phyloP scores from a whole-genome alignment of 2,113 vertebrate genomes.

The Poeciliopsis turrubarensis region DNA sequence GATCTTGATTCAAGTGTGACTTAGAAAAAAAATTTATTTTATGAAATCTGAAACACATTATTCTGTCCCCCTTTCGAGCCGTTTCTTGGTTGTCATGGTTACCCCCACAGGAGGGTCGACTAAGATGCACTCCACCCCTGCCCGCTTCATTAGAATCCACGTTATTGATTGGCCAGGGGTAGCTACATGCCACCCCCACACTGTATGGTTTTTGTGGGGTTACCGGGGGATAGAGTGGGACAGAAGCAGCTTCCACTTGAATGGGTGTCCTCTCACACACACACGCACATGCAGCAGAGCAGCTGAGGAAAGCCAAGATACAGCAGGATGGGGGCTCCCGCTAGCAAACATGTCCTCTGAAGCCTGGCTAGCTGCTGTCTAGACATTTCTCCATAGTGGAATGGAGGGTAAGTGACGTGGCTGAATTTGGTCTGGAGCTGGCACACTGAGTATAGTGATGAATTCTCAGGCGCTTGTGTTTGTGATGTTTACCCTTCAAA shows the following conservation, averaged over 20 bases:
- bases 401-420: conserved; percentile 55
- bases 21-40: not conserved
- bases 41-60: conserved; percentile 26
- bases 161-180: conserved; percentile 57
- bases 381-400: conserved; percentile 6
- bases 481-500: conserved; percentile 37
- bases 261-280: conserved; percentile 33
- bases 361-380: conserved; percentile 13
- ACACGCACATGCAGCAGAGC: conserved; percentile 38
- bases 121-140: conserved; percentile 35
- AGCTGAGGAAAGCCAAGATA: conserved; percentile 4
- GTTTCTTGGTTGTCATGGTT: conserved; percentile 72
- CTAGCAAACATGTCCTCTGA: conserved; percentile 20
- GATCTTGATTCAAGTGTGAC: not conserved
- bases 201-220: conserved; percentile 36
- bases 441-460: conserved; percentile 9
- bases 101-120: conserved; percentile 49
- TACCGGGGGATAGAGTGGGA: conserved; percentile 25
- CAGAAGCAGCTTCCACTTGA: conserved; percentile 21
- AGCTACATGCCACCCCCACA: conserved; percentile 1
- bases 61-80: conserved; percentile 35
- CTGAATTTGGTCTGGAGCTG: conserved; percentile 10
- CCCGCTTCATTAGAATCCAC: conserved; percentile 53
- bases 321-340: conserved; percentile 1
- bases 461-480: conserved; percentile 9